These are phyloP conservation scores for Phymanthus crucifer DNA, from an alignment of 92 coral and sea anemone genomes.

Conservation along the genomic window DNA sequence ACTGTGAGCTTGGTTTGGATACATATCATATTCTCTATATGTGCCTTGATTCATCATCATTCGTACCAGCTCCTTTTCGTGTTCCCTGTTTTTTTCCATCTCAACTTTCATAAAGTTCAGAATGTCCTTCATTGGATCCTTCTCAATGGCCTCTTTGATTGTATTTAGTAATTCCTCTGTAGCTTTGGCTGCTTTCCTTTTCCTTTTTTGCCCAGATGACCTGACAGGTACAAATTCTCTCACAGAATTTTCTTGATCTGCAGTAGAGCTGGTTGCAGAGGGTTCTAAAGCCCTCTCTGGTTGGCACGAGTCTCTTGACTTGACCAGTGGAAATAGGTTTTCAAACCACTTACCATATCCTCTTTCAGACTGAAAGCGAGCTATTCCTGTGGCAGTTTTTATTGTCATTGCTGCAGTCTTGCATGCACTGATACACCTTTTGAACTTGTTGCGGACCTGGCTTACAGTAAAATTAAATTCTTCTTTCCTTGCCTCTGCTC, in stretches of 20 bases:
- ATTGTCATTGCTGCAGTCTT: background rate
- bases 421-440: background rate
- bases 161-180: background rate
- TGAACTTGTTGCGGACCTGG: background rate
- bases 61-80: background rate
- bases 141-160: background rate
- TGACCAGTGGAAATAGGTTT: background rate
- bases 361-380: background rate
- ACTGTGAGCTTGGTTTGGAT: no score
- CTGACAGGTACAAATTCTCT: background rate
- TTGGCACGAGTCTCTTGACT: background rate
- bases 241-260: background rate
- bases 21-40: no score
- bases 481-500: constrained; percentile 6
- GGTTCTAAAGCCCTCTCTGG: background rate
- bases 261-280: background rate
- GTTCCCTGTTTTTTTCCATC: background rate
- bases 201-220: background rate
- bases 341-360: background rate
- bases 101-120: background rate
- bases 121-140: background rate
- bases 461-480: background rate
- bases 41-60: no score
- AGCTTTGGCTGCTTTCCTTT: background rate
- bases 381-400: background rate